Percentiles rank a stretch among this genome's conserved stretches.
phyloP scores from a whole-genome alignment of 2,797 vertebrate species.

The Erethizon dorsatum region DNA sequence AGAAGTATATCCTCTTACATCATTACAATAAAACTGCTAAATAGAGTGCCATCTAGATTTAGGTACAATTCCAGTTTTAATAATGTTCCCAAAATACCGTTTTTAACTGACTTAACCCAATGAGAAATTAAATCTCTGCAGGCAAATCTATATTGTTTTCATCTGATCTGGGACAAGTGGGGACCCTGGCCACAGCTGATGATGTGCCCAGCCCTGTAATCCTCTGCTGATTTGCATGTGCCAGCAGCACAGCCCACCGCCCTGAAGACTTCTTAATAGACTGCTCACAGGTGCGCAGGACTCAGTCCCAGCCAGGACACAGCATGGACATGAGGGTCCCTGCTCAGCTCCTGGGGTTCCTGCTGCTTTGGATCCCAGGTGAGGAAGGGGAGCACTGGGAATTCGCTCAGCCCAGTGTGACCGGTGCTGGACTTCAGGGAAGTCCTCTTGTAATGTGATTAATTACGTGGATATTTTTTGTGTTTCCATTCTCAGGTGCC shows the following conservation, averaged over 20 bases:
- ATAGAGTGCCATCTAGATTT: no score
- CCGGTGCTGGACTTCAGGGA: neutral
- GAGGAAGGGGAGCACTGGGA: neutral
- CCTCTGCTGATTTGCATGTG: neutral
- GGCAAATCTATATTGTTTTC: neutral
- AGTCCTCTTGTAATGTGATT: no score
- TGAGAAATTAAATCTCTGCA: neutral
- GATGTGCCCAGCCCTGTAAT: neutral
- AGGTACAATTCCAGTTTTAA: no score
- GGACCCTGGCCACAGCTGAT: no score
- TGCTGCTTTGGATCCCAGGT: neutral
- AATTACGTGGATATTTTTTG: neutral
- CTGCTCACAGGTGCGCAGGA: neutral
- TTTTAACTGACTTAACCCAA: no score
- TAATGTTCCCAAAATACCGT: no score
- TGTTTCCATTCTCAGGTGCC: neutral
- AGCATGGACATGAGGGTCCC: no score
- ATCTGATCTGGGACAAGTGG: no score
- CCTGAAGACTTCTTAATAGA: neutral
- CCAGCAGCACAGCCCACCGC: neutral
- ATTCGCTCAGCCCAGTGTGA: no score
- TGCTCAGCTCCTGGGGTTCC: no score
- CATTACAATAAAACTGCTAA: no score
- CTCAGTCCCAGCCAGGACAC: neutral
- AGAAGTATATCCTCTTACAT: no score